Evolutionary conservation across 2,797 vertebrate species (phyloP).

Genomic region (Argya squamiceps): DNA sequence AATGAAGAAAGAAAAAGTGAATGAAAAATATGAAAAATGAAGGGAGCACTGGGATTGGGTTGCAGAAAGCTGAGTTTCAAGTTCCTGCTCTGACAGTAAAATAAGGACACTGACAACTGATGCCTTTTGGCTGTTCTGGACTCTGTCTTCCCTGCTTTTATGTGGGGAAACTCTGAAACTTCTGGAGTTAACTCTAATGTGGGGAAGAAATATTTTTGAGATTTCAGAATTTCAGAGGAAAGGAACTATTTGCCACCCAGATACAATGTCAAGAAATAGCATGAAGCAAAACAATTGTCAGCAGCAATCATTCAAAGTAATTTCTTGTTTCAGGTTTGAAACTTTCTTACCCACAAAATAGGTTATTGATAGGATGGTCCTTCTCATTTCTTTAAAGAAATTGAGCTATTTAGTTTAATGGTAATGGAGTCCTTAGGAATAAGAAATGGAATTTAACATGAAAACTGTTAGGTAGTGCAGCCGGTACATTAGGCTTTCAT

Average conservation of each 20-base stretch:
- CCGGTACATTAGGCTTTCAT: background rate
- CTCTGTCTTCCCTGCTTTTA: constrained; percentile 1
- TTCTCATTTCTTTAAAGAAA: background rate
- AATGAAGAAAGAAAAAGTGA: background rate
- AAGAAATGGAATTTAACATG: background rate
- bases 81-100: background rate
- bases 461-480: background rate
- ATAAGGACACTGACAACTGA: background rate
- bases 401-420: background rate
- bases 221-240: background rate
- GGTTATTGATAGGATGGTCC: background rate
- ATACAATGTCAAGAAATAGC: background rate
- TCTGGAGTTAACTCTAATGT: constrained; percentile 32
- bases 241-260: background rate
- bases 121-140: constrained; percentile 8
- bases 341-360: background rate
- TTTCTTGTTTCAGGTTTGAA: background rate
- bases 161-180: constrained; percentile 13
- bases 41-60: background rate
- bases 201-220: background rate
- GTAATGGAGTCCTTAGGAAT: background rate
- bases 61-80: constrained; percentile 7
- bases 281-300: background rate
- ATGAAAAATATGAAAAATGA: background rate
- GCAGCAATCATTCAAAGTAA: background rate